Base-by-base conservation (phyloP, 2,888 invertebrate genomes). In the Leucophenga maculata region DNA sequence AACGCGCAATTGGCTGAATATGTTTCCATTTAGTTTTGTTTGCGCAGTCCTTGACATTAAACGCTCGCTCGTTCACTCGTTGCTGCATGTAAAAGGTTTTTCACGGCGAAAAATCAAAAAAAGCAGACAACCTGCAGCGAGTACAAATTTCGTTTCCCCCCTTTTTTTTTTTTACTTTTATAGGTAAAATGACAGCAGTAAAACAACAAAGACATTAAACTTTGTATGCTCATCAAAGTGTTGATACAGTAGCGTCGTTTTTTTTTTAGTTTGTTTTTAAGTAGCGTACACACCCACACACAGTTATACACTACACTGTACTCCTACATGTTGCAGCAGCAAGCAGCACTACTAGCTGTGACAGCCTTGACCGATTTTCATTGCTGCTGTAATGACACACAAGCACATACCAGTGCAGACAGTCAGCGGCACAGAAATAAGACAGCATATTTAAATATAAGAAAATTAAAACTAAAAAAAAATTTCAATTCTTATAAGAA, bases 361-460 rank as follows among this genome's bases (percentile, higher is more conserved):
- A 8, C 39, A 39, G 39, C 82, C 84, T 82, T 82, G 84, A 82
- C 82, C 84, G 82, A 82, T 80, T 76, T 74, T 60, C 48, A 14
- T 55, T 67, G 64, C 71, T 54, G 52, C 54, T 72, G 72, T 69
- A 69, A 75, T 71, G 50, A 74, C 73, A 79, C 69, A 68, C 18
- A 68, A 52, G 52, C 22, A 65, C 52, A 50, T 14, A 18, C 55
- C 54, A 32, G 69, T 32, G 22, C 54, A 67, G 11, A 39, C 54
- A 62, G 16, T 16, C 52, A 31, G 18, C 22, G 60, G 39, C 59
- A 60, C 13, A 62, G 22, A 52, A 44, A 67, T 48, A 62, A 59
- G 32, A 16, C 20, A 57, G 3, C 57, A 31, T 3, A 54, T 39
- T 39, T 39, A 39, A 68, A n/a, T n/a, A n/a, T n/a, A n/a, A n/a